These are phyloP conservation scores for Danaus melanippus DNA, from an alignment of 1,140 invertebrate genomes.

Conservation along the genomic window DNA sequence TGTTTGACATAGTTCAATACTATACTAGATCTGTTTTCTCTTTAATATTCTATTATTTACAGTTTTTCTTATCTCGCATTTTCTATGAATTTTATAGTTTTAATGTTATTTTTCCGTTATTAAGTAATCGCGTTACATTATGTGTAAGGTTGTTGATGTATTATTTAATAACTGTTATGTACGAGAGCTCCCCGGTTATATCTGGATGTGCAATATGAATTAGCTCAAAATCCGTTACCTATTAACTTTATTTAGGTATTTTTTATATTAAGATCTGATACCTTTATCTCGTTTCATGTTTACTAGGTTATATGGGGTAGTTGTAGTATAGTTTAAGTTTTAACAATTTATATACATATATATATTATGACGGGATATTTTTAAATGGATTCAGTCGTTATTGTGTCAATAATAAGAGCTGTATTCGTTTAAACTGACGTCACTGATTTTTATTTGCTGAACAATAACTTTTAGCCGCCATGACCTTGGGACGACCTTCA, in stretches of 20 bases:
- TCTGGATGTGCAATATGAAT: slow-evolving; percentile 41
- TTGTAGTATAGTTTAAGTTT: slow-evolving; percentile 6
- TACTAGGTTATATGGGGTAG: slow-evolving; percentile 3
- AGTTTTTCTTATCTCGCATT: too few relatives aligned
- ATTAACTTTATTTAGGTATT: slow-evolving; percentile 16
- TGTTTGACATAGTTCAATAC: too few relatives aligned
- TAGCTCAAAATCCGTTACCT: slow-evolving; percentile 56
- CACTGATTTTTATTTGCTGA: too few relatives aligned
- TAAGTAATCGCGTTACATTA: neutral
- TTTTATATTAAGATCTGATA: neutral
- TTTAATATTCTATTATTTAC: too few relatives aligned
- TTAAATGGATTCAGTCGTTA: too few relatives aligned
- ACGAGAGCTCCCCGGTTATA: slow-evolving; percentile 12
- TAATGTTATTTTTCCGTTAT: slow-evolving; percentile 2
- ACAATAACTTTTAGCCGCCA: too few relatives aligned
- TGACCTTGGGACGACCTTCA: too few relatives aligned
- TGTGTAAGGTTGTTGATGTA: neutral
- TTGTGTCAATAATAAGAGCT: too few relatives aligned
- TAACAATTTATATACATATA: neutral
- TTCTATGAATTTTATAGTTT: neutral
- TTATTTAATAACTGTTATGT: slow-evolving; percentile 1
- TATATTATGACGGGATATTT: too few relatives aligned
- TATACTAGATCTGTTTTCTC: too few relatives aligned
- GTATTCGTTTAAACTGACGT: too few relatives aligned
- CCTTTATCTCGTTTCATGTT: neutral